These are phyloP conservation scores for Drosophila busckii DNA, from an alignment of 1,140 invertebrate species.

Conservation along the genomic window DNA sequence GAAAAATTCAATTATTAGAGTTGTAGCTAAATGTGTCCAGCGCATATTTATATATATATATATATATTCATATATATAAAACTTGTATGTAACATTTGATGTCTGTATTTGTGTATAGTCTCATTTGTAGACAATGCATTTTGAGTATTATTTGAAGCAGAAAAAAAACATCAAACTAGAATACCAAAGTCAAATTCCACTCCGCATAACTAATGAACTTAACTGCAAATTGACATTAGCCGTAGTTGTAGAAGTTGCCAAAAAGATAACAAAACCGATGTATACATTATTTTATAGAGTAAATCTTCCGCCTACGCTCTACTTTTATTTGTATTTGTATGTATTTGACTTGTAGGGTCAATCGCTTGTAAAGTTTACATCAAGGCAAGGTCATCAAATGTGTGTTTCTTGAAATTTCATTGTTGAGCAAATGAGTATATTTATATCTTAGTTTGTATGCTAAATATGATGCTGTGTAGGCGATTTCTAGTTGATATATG, in stretches of 20 bases:
- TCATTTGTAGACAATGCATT: slow-evolving; percentile 53
- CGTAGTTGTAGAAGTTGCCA: slow-evolving; percentile 59
- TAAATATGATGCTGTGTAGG: slow-evolving; percentile 14
- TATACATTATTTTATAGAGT: slow-evolving; percentile 19
- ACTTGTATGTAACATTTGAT: slow-evolving; percentile 39
- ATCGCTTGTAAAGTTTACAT: slow-evolving; percentile 10
- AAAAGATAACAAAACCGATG: slow-evolving; percentile 17
- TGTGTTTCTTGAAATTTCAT: slow-evolving; percentile 36
- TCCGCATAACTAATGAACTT: slow-evolving; percentile 28
- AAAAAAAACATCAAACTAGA: slow-evolving; percentile 7
- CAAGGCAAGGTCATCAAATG: neutral
- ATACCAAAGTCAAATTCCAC: slow-evolving; percentile 56
- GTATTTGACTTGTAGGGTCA: too few relatives aligned
- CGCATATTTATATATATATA: slow-evolving; percentile 31
- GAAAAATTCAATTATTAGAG: slow-evolving; percentile 73
- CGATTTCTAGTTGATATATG: slow-evolving; percentile 22
- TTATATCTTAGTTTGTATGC: slow-evolving; percentile 51
- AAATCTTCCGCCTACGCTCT: slow-evolving; percentile 45
- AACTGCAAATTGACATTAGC: slow-evolving; percentile 14
- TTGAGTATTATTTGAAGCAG: slow-evolving; percentile 56
- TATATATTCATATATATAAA: slow-evolving; percentile 20
- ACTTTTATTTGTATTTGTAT: slow-evolving; percentile 13
- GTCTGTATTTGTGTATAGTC: slow-evolving; percentile 31
- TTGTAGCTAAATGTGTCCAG: slow-evolving; percentile 58
- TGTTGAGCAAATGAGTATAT: slow-evolving; percentile 52